Evolutionary conservation across 2,888 invertebrate genomes (phyloP), one percentile per base, ranked within the genome.

Genomic region (Tipula lateralis): DNA sequence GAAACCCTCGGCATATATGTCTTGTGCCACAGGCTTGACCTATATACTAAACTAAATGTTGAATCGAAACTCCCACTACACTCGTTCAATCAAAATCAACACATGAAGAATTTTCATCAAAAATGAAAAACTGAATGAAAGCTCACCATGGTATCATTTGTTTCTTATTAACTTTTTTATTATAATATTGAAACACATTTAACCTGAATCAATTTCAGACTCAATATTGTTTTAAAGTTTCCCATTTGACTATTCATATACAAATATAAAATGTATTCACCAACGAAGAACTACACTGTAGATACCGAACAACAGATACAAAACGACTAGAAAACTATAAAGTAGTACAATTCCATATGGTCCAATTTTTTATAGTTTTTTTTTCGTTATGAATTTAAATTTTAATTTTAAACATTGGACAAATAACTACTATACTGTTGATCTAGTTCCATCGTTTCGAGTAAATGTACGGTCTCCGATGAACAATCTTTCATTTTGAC

Each of bases 151-250:
- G 66, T 66, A 24, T 66, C 66, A 66, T 66, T 66, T 66, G 66
- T 66, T 66, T 66, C 66, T 66, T 66, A 66, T 66, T 66, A 66
- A 66, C 66, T 66, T 66, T 66, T 66, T 24, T 24, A 24, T 66
- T 66, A 24, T 66, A 66, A 66, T 66, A 66, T 66, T 66, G 66
- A 66, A 66, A 66, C 24, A 66, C 9, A 66, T 66, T 66, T 66
- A 66, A 66, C 66, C 66, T 66, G 66, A 66, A 66, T 66, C 66
- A 66, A 66, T 66, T 66, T 66, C 66, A 24, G 66, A 24, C 9
- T 66, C 66, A 66, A 66, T 12, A 66, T 66, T 24, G 66, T 66
- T 66, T 39, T 66, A 66, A 66, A 66, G 19, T 66, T 66, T 66
- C 66, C 66, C 66, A 66, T 66, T 66, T 66, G 66, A 66, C 24